Evolutionary conservation across 2,888 invertebrate genomes (phyloP), one percentile per base, ranked within the genome.

Genomic region (Trachelus iudaicus): DNA sequence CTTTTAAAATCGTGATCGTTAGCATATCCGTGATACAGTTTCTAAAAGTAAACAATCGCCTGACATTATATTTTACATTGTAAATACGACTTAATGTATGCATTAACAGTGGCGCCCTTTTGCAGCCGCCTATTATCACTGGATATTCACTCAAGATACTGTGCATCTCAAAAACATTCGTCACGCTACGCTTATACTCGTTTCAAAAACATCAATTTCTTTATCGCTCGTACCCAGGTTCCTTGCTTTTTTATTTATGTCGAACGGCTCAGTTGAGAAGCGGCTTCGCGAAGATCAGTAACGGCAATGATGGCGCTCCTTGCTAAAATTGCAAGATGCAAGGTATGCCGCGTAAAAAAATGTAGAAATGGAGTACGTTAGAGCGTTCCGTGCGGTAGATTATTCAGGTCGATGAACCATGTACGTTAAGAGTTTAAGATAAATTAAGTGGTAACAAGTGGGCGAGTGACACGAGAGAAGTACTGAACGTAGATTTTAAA

Each of bases 221-320:
- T 74, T n/a, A 79, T 79, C 68, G 40, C 37, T 75, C 31, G 71
- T 69, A 75, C 69, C 69, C 69, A 75, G 75, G 77, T 40, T 74
- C 77, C 35, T 23, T 56, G 1, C 56, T 56, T 56, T 23, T 56
- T 23, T 56, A 23, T 35, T 68, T 74, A 71, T 74, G 78, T 75
- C 33, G 56, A 73, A 11, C 74, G 34, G 74, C 75, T 81, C 76
- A 80, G 78, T 81, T 73, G 71, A 74, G 75, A 34, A 69, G 69
- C 35, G 71, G 33, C 73, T 79, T 78, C 73, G 73, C 77, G 69
- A 74, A 23, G 71, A 31, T 23, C 11, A 69, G 69, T 34, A 33
- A 68, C 69, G 34, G 69, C 79, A 74, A 82, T 74, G 80, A 89
- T 89, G 89, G 85, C 87, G 79, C 81, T 87, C 56, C 84, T 89